phyloP scores from a whole-genome alignment of 2,888 invertebrate genomes.

The Harpagoxenus sublaevis region DNA sequence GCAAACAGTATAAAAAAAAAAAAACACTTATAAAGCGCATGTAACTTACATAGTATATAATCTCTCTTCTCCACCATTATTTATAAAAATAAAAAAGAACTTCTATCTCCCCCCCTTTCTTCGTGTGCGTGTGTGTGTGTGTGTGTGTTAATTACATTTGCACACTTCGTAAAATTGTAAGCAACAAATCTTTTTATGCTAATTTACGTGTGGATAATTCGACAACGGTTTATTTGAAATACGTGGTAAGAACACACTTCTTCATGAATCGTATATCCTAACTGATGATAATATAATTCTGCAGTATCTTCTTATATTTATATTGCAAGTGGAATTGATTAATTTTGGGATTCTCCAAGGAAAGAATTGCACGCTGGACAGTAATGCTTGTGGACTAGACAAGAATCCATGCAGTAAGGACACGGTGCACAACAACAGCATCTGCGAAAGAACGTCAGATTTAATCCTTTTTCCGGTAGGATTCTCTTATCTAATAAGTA shows the following conservation, averaged over 20 bases:
- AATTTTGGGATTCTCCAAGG: conserved; percentile 84
- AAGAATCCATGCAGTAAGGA: conserved; percentile 87
- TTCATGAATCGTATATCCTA: neutral
- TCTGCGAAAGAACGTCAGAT: conserved; percentile 77
- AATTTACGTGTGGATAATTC: too few species aligned
- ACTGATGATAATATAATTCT: neutral
- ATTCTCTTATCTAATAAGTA: too few species aligned
- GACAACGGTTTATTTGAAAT: neutral
- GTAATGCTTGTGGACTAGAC: conserved; percentile 86
- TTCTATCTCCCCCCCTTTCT: too few species aligned
- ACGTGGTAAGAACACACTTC: neutral
- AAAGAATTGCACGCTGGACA: conserved; percentile 86
- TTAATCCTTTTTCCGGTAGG: neutral
- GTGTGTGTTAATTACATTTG: too few species aligned
- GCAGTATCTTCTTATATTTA: neutral
- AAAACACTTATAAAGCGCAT: too few species aligned
- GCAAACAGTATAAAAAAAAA: too few species aligned
- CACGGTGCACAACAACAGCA: conserved; percentile 86
- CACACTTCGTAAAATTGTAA: too few species aligned
- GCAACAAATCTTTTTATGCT: too few species aligned
- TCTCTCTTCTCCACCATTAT: too few species aligned
- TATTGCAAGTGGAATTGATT: conserved; percentile 22
- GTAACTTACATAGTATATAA: too few species aligned
- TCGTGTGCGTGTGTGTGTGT: too few species aligned
- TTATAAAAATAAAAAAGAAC: too few species aligned